Conservation (phyloP, 2,888 invertebrate genomes). For the Chouioia cunea region DNA sequence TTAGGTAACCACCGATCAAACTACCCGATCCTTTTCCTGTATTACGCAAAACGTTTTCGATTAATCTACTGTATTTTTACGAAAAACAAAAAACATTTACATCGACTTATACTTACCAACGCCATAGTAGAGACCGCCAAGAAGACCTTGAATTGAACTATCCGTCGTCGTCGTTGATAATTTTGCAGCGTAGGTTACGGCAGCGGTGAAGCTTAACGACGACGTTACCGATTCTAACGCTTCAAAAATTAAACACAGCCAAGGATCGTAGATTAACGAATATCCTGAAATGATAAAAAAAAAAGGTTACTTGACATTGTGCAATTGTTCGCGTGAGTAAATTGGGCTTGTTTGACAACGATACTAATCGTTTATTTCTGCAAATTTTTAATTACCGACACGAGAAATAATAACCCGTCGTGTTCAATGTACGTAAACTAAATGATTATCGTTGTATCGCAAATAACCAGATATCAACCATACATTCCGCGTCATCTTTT, state of each 20-base stretch:
- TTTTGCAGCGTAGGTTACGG: constrained; percentile 82
- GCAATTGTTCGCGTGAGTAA: neutral
- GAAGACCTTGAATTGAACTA: constrained; percentile 81
- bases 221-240: constrained; percentile 83
- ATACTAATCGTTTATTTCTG: too few species aligned
- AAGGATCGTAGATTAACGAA: constrained; percentile 81
- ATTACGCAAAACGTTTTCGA: constrained; percentile 36
- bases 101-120: constrained; percentile 72
- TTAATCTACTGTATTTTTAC: too few species aligned
- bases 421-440: too few species aligned
- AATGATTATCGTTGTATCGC: too few species aligned
- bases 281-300: constrained; percentile 71
- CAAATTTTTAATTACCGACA: too few species aligned
- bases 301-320: too few species aligned
- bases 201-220: constrained; percentile 81
- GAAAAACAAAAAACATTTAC: too few species aligned
- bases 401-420: too few species aligned
- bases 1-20: constrained; percentile 81
- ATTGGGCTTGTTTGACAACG: neutral
- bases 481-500: too few species aligned
- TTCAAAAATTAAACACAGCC: constrained; percentile 82
- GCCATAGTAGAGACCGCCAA: constrained; percentile 85
- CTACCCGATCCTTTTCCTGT: constrained; percentile 83
- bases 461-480: too few species aligned
- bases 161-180: constrained; percentile 81